Evolutionary conservation across 2,113 vertebrate species (phyloP).

Genomic region (Epinephelus fuscoguttatus): DNA sequence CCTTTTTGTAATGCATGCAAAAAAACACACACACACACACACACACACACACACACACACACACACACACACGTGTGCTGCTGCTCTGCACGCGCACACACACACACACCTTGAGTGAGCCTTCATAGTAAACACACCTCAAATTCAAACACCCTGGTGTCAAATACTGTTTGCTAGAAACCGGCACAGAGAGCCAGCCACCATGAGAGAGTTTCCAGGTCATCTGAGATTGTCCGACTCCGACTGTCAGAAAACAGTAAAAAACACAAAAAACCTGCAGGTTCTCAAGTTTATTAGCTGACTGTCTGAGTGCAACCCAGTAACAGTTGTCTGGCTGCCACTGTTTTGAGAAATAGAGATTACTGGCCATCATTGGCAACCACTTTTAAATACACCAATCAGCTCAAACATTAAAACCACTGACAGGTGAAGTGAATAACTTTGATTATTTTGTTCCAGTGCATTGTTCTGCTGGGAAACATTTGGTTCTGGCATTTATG

Average conservation of each 20-base stretch:
- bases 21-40: constrained; percentile 17
- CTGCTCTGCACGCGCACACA: constrained; percentile 27
- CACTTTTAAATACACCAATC: too few species aligned
- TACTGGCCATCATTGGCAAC: too few species aligned
- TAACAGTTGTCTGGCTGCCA: too few species aligned
- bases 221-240: constrained; percentile 48
- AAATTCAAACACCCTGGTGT: constrained; percentile 50
- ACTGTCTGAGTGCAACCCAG: neutral
- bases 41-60: neutral
- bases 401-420: too few species aligned
- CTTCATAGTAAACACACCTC: constrained; percentile 25
- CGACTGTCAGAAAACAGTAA: constrained; percentile 6
- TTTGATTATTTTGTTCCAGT: too few species aligned
- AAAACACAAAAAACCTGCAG: neutral
- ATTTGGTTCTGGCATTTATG: too few species aligned
- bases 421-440: too few species aligned
- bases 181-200: constrained; percentile 27
- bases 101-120: neutral
- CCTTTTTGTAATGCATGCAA: constrained; percentile 59
- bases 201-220: constrained; percentile 55
- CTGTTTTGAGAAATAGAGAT: too few species aligned
- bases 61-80: constrained; percentile 14
- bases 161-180: constrained; percentile 52
- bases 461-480: too few species aligned
- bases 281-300: neutral